phyloP scores from a whole-genome alignment of 2,888 invertebrate genomes.

The Prostheceraeus crozeri region DNA sequence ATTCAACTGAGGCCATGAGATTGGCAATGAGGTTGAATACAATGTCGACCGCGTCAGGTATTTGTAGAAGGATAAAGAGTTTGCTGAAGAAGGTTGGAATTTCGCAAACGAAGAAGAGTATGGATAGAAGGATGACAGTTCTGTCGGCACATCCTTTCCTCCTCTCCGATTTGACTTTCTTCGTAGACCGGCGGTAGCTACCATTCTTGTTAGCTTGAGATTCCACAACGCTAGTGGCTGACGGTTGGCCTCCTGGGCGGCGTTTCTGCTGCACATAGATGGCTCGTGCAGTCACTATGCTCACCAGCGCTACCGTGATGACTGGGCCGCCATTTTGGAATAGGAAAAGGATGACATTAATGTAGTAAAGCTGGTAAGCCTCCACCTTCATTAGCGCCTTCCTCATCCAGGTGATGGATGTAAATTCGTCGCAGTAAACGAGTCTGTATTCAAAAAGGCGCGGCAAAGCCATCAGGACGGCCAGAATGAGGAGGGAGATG shows the following conservation, averaged over 20 bases:
- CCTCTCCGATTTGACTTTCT: too few relatives aligned
- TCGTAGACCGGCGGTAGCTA: too few relatives aligned
- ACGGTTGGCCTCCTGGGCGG: too few relatives aligned
- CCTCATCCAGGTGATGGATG: too few relatives aligned
- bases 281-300: slow-evolving; percentile 12
- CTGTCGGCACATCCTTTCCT: not conserved
- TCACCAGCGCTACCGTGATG: not conserved
- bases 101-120: slow-evolving; percentile 2
- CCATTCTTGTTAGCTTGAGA: too few relatives aligned
- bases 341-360: not conserved
- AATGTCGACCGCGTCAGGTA: not conserved
- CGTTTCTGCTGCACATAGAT: not conserved
- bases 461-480: not conserved
- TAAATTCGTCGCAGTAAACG: too few relatives aligned
- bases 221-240: too few relatives aligned
- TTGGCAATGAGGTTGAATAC: not conserved
- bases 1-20: not conserved
- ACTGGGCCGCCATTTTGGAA: slow-evolving; percentile 4
- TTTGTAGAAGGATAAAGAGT: not conserved
- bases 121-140: slow-evolving; percentile 1
- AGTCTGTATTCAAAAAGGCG: not conserved
- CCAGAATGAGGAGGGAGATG: not conserved
- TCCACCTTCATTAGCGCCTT: too few relatives aligned
- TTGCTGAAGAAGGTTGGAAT: slow-evolving; percentile 16
- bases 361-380: not conserved